These are phyloP conservation scores for Pelusios castaneus DNA, from an alignment of 2,113 vertebrate species.

Conservation along the genomic window DNA sequence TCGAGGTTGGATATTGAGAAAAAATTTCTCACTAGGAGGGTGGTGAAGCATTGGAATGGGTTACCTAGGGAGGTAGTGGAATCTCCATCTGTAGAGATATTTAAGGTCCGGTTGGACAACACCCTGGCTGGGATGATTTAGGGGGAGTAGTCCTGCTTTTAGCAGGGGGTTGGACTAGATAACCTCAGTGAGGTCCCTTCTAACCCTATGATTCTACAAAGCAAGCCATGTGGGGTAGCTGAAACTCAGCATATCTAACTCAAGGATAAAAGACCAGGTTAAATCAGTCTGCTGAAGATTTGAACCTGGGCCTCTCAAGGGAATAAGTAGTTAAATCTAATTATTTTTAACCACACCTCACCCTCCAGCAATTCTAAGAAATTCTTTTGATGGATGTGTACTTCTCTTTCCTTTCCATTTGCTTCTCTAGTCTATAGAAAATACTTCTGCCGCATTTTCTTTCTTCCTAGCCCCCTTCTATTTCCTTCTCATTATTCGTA, in stretches of 20 bases:
- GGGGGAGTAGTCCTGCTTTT: too few relatives aligned
- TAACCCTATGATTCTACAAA: background rate
- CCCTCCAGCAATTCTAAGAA: background rate
- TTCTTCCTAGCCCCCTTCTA: background rate
- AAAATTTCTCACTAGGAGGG: too few relatives aligned
- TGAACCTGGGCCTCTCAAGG: background rate
- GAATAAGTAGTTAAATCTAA: background rate
- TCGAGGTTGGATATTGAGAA: too few relatives aligned
- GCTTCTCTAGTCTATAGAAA: background rate
- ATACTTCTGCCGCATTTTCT: background rate
- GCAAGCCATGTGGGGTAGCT: background rate
- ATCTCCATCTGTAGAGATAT: too few relatives aligned
- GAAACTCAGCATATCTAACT: background rate
- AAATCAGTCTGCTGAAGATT: background rate
- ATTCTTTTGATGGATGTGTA: background rate
- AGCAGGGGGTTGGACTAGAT: too few relatives aligned
- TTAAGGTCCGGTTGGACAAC: too few relatives aligned
- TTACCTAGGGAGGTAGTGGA: too few relatives aligned
- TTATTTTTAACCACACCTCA: background rate
- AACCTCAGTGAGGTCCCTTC: too few relatives aligned
- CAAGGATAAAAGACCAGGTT: background rate
- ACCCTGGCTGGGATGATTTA: too few relatives aligned
- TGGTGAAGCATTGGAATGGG: too few relatives aligned
- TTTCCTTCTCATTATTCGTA: background rate
- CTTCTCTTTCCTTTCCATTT: background rate